Percentiles rank a stretch among this genome's conserved stretches.
These are phyloP conservation scores for Strigops habroptila DNA, from an alignment of 2,113 vertebrate genomes.

Conservation along the genomic window DNA sequence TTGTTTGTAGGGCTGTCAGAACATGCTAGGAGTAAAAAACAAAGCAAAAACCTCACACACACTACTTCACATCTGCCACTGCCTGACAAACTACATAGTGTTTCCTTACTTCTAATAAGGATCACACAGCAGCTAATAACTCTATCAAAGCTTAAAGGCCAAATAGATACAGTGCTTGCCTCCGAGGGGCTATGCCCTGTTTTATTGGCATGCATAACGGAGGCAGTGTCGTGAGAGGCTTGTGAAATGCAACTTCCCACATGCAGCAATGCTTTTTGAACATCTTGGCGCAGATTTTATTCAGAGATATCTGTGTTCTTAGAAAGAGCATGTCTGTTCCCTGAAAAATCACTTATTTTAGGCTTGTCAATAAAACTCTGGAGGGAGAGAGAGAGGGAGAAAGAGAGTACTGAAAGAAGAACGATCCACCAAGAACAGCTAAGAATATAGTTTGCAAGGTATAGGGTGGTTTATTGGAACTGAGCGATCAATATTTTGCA, in stretches of 20 bases:
- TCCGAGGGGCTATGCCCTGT: not conserved
- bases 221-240: not conserved
- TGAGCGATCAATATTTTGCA: not conserved
- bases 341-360: not conserved
- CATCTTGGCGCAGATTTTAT: not conserved
- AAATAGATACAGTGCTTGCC: not conserved
- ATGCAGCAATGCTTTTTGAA: not conserved
- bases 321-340: not conserved
- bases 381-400: not conserved
- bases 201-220: not conserved
- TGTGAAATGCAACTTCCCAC: not conserved
- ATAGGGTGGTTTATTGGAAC: not conserved
- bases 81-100: not conserved
- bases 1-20: not conserved
- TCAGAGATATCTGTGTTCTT: constrained; percentile 5
- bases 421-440: not conserved
- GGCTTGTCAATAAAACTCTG: not conserved
- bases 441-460: not conserved
- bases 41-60: not conserved
- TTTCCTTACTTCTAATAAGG: not conserved
- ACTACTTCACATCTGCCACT: not conserved
- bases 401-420: not conserved
- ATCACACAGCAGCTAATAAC: not conserved
- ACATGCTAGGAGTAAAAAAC: not conserved
- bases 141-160: not conserved